These are phyloP conservation scores for Leucozona laternaria DNA, from an alignment of 2,888 invertebrate genomes.

Conservation along the genomic window DNA sequence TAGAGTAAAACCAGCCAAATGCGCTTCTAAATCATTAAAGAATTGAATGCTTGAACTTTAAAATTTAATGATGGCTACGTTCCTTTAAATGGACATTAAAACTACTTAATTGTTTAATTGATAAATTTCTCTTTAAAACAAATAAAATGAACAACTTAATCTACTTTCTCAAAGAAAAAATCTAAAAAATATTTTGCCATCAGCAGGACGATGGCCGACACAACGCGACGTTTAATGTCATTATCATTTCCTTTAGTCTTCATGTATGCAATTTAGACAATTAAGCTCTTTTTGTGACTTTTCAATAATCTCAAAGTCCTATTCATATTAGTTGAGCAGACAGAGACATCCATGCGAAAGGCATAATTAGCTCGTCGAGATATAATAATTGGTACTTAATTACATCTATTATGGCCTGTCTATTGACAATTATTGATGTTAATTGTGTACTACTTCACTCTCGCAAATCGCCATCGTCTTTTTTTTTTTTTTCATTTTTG, in stretches of 20 bases:
- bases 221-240: not conserved
- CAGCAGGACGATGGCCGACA: constrained; percentile 13
- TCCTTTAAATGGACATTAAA: too few relatives aligned
- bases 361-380: constrained; percentile 48
- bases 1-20: too few relatives aligned
- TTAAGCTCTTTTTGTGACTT: constrained; percentile 11
- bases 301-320: constrained; percentile 33
- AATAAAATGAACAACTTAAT: not conserved
- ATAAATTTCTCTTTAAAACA: not conserved
- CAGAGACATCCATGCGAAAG: constrained; percentile 11
- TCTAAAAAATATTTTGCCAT: too few relatives aligned
- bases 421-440: constrained; percentile 80
- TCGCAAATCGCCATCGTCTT: constrained; percentile 26
- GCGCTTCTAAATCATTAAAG: too few relatives aligned
- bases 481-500: not conserved
- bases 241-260: constrained; percentile 20
- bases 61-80: too few relatives aligned
- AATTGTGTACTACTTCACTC: constrained; percentile 51
- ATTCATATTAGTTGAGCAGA: constrained; percentile 20
- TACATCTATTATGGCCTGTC: constrained; percentile 81
- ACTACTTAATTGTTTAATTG: too few relatives aligned
- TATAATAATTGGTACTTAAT: constrained; percentile 82
- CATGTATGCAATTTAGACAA: not conserved
- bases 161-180: not conserved
- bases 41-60: too few relatives aligned